Conservation (phyloP, 2,113 vertebrate genomes). For the Circaetus cinerascens region DNA sequence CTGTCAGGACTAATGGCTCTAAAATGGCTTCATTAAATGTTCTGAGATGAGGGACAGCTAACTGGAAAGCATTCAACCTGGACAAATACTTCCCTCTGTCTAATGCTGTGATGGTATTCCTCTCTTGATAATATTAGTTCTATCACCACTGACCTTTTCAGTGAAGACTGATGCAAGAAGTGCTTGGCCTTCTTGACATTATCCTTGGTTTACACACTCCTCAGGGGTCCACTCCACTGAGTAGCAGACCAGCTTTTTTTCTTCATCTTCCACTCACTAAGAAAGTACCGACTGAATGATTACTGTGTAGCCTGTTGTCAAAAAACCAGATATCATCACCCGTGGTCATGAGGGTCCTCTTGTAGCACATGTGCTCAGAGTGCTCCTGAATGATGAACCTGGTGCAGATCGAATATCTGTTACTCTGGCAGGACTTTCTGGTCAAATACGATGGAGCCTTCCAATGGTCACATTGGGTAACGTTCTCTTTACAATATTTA, state of each 20-base stretch:
- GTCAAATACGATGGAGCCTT: not conserved
- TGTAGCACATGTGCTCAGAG: not conserved
- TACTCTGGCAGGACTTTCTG: not conserved
- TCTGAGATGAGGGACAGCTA: not conserved
- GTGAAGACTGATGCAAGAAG: not conserved
- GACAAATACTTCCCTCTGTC: not conserved
- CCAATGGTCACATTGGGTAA: not conserved
- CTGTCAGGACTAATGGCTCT: not conserved
- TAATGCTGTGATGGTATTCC: not conserved
- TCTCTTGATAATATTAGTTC: not conserved
- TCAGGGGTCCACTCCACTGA: not conserved
- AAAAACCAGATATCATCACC: accelerated
- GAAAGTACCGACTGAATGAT: not conserved
- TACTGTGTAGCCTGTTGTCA: not conserved
- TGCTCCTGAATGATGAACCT: not conserved
- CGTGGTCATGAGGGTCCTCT: accelerated
- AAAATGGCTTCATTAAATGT: not conserved
- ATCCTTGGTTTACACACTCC: not conserved
- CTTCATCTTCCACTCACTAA: not conserved
- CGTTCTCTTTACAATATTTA: not conserved
- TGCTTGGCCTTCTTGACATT: not conserved
- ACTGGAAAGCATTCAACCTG: not conserved
- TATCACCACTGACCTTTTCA: not conserved
- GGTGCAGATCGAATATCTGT: not conserved
- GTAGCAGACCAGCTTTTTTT: not conserved